Evolutionary conservation across 2,113 vertebrate genomes (phyloP).

Genomic region (Grallaria varia): DNA sequence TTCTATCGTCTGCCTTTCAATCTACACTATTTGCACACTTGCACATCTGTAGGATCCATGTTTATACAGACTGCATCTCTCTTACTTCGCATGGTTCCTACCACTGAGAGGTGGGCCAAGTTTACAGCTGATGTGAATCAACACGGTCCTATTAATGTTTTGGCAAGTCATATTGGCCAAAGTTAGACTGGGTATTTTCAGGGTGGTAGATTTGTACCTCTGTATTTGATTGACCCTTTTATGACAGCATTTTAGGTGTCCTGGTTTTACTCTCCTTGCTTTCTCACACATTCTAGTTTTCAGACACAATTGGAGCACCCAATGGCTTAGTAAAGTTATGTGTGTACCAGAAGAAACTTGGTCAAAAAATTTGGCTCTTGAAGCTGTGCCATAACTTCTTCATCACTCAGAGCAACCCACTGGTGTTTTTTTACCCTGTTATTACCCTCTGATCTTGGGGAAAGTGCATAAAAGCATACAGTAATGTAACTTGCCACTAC

Average conservation of each 20-base stretch:
- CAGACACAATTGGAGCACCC: not conserved
- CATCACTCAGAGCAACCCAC: not conserved
- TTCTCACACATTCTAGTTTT: not conserved
- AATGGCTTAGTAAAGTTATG: not conserved
- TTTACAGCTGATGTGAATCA: not conserved
- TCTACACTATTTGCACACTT: rapidly evolving
- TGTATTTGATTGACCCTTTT: not conserved
- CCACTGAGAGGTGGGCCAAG: not conserved
- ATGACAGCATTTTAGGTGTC: not conserved
- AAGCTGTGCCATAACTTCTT: not conserved
- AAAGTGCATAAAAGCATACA: not conserved
- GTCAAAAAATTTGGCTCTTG: not conserved
- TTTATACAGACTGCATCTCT: not conserved
- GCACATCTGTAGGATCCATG: not conserved
- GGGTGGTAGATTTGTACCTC: not conserved
- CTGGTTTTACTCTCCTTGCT: not conserved
- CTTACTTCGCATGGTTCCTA: not conserved
- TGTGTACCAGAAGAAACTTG: not conserved
- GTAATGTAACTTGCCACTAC: not conserved
- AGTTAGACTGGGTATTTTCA: not conserved
- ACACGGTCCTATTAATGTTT: not conserved
- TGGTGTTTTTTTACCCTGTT: not conserved
- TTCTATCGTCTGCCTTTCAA: not conserved
- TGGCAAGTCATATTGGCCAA: not conserved
- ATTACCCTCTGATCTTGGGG: not conserved